Evolutionary conservation across 1,140 invertebrate species (phyloP), one percentile per base, ranked within the genome.

Genomic region (Zaprionus davidi): DNA sequence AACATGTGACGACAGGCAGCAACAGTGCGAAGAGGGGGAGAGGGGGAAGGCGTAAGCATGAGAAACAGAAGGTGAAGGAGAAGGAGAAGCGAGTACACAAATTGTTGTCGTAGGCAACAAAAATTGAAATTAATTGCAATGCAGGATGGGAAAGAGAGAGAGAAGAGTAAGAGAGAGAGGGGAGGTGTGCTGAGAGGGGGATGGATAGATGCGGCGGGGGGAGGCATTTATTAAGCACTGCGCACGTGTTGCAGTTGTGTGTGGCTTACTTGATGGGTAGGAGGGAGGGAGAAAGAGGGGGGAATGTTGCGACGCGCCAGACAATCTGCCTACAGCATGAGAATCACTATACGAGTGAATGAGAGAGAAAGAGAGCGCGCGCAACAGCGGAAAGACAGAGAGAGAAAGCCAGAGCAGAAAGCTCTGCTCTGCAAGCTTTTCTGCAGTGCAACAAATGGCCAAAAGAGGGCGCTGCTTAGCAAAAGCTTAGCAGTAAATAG

Each of bases 91-190:
- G 20, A 68, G 44, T 69, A 63, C 24, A 62, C 20, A 60, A 75
- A 69, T 79, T 78, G 63, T 88, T 84, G 78, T 88, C 84, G 78
- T 88, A 83, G 84, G 81, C 84, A 78, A 71, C 65, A 58, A 65
- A 34, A 81, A 85, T 72, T 83, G 38, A 62, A 78, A 83, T 87
- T 88, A 83, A 87, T 88, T 73, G 77, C 49, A 85, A 78, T 62
- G 64, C 59, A 26, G 34, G 57, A 53, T 24, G 55, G 17, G 11
- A 12, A 22, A 31, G 20, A 12, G 71, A 12, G 71, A 66, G 62
- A 26, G 28, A 44, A 55, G 65, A 70, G 22, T 9, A 34, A 41
- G 22, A 22, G 24, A 24, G 28, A 5, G 36, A 24, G 22, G 28
- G 17, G 34, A 24, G 9, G 31, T 34, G 31, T 0, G 31, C 9